A percentile compares a stretch with the other conserved stretches of the same genome.
phyloP scores from a whole-genome alignment of 2,797 vertebrate genomes.

The Botia almorhae region DNA sequence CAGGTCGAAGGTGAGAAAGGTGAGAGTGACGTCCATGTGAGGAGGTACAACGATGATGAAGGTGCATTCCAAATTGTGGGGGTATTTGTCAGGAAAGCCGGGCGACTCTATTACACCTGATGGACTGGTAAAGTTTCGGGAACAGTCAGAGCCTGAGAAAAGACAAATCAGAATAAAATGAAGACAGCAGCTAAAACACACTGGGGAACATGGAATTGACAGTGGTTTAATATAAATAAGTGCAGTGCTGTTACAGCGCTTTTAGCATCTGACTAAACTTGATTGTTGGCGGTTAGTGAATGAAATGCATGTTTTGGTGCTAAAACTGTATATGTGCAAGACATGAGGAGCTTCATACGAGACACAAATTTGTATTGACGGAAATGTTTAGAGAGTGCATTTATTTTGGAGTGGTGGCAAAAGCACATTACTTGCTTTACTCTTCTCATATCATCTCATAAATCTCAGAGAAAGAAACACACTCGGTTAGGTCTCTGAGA shows the following conservation, averaged over 20 bases:
- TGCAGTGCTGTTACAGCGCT: background rate
- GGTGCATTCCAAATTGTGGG: conserved; percentile 94
- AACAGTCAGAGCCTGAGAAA: conserved; percentile 91
- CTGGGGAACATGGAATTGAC: too few species aligned
- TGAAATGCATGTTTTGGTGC: background rate
- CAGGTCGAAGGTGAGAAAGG: conserved; percentile 94
- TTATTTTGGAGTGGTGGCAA: background rate
- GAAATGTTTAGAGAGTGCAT: background rate
- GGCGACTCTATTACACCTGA: conserved; percentile 93
- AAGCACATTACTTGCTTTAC: conserved; percentile 17
- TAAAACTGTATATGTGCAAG: background rate
- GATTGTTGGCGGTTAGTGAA: background rate
- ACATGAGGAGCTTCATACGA: background rate
- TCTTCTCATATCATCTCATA: background rate
- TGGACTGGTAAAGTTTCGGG: conserved; percentile 91
- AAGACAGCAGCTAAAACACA: conserved; percentile 49
- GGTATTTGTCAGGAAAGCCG: conserved; percentile 97
- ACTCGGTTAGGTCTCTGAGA: conserved; percentile 42
- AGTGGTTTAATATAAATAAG: background rate
- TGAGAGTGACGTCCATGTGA: conserved; percentile 92
- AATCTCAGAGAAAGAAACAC: conserved; percentile 27
- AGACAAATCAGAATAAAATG: conserved; percentile 29
- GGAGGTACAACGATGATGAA: conserved; percentile 93
- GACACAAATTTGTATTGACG: conserved; percentile 21
- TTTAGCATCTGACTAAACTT: background rate